Evolutionary conservation across 2,888 invertebrate genomes (phyloP).

Genomic region (Coleophora flavipennella): DNA sequence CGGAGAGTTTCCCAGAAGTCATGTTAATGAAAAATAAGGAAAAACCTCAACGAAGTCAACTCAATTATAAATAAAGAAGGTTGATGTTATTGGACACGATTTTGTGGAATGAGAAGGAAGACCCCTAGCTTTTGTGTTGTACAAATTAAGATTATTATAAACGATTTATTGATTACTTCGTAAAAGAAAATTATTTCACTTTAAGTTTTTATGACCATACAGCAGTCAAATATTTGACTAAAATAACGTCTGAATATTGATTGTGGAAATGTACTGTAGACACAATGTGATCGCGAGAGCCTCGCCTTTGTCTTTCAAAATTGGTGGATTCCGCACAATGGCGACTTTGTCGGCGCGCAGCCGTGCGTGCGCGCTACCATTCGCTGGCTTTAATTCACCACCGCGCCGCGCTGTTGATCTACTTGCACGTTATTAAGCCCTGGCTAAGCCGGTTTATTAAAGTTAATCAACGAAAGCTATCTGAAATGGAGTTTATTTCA

Average conservation of each 20-base stretch:
- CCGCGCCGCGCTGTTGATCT: conserved; percentile 16
- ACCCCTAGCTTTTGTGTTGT: too few species aligned
- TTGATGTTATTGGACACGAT: too few species aligned
- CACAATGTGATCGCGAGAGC: conserved; percentile 25
- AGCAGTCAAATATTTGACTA: too few species aligned
- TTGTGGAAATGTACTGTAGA: conserved; percentile 30
- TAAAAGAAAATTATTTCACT: too few species aligned
- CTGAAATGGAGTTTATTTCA: conserved; percentile 2
- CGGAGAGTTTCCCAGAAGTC: conserved; percentile 37
- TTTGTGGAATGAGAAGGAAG: too few species aligned
- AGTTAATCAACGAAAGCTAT: conserved; percentile 24
- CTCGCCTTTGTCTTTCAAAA: conserved; percentile 44
- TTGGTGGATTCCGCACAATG: conserved; percentile 39
- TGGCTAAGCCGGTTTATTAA: conserved; percentile 27
- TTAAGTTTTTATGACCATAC: too few species aligned
- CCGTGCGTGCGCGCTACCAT: conserved; percentile 26
- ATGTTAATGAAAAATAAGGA: conserved; percentile 31
- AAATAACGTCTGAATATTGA: too few species aligned
- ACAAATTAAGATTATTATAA: too few species aligned
- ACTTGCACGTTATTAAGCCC: conserved; percentile 26
- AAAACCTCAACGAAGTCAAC: conserved; percentile 13
- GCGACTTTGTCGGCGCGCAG: conserved; percentile 37
- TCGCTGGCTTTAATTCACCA: conserved; percentile 11
- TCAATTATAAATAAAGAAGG: too few species aligned
- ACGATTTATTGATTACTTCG: too few species aligned